These are phyloP conservation scores for Rhinolophus sinicus DNA, from an alignment of 2,113 vertebrate genomes.

Conservation along the genomic window DNA sequence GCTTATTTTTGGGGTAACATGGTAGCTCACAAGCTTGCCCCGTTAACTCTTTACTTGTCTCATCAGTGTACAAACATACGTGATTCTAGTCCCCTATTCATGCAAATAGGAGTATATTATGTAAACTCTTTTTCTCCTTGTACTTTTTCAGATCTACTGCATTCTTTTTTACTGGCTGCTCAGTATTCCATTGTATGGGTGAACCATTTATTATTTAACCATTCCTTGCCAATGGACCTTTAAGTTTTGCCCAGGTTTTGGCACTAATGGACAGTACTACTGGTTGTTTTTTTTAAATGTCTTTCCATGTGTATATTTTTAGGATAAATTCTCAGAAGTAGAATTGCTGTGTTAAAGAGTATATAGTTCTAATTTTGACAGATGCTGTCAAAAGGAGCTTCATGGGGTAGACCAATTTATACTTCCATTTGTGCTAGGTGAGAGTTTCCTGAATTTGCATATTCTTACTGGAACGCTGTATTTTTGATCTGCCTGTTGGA, in stretches of 20 bases:
- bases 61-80: neutral
- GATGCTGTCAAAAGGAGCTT: neutral
- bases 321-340: neutral
- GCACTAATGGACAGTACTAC: neutral
- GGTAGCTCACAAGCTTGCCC: too few species aligned
- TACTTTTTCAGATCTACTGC: neutral
- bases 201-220: neutral
- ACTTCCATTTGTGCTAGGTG: neutral
- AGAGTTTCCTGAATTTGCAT: neutral
- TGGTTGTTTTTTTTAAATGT: neutral
- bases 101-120: neutral
- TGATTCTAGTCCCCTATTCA: neutral
- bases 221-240: neutral
- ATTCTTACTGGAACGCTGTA: neutral
- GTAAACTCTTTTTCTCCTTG: neutral
- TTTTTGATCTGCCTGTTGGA: neutral
- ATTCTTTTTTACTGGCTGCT: neutral
- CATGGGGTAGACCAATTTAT: neutral
- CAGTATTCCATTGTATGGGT: neutral
- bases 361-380: slow-evolving; percentile 1
- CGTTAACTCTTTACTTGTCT: too few species aligned
- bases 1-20: too few species aligned
- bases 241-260: neutral
- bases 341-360: neutral
- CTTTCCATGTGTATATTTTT: neutral